phyloP scores from a whole-genome alignment of 2,888 invertebrate genomes.

The Serrognathus titanus region DNA sequence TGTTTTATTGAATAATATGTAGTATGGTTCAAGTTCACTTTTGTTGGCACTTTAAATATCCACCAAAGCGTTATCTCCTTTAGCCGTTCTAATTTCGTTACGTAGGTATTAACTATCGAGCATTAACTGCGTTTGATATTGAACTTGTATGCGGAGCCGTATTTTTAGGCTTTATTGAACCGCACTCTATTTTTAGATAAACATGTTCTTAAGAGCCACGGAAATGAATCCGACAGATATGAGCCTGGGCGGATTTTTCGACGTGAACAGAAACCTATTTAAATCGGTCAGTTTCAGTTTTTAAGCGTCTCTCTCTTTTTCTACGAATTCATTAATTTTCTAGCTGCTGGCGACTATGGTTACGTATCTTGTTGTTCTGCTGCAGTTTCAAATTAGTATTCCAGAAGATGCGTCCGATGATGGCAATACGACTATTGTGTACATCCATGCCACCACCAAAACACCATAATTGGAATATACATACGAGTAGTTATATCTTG shows the following conservation, averaged over 20 bases:
- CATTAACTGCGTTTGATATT: no score
- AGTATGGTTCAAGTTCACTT: no score
- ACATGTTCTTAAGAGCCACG: constrained; percentile 72
- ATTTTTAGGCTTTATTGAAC: constrained; percentile 2
- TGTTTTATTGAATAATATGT: no score
- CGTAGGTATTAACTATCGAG: not conserved
- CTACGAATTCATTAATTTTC: constrained; percentile 32
- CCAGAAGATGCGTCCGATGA: constrained; percentile 52
- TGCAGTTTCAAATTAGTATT: constrained; percentile 75
- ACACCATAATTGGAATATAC: not conserved
- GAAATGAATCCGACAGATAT: constrained; percentile 76
- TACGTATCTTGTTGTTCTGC: constrained; percentile 68
- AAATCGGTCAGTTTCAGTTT: constrained; percentile 59
- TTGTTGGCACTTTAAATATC: no score
- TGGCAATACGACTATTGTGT: not conserved
- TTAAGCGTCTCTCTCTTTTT: no score
- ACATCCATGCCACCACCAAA: not conserved
- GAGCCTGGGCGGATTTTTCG: constrained; percentile 70
- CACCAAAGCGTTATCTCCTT: no score
- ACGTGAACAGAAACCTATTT: constrained; percentile 68
- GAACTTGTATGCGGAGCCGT: not conserved
- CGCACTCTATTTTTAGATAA: constrained; percentile 49
- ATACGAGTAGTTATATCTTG: no score
- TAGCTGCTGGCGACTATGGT: constrained; percentile 72
- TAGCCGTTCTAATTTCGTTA: not conserved